Evolutionary conservation across 2,113 vertebrate species (phyloP).

Genomic region (Phylloscopus trochiloides): DNA sequence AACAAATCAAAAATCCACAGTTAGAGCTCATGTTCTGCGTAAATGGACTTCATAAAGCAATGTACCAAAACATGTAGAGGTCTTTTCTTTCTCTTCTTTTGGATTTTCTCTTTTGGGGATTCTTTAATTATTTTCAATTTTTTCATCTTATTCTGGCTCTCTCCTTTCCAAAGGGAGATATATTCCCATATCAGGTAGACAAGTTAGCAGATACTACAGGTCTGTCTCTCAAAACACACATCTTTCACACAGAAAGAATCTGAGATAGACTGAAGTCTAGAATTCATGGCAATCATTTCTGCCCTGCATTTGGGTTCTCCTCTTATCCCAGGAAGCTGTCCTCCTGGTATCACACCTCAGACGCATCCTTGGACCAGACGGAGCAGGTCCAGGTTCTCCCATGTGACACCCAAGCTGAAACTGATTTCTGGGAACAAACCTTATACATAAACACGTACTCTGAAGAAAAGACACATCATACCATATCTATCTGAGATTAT

Average conservation of each 20-base stretch:
- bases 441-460: neutral
- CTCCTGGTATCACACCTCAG: neutral
- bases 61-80: neutral
- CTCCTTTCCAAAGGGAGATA: neutral
- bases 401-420: neutral
- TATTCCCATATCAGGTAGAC: rapidly evolving
- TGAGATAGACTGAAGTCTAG: neutral
- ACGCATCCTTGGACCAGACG: neutral
- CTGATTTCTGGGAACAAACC: neutral
- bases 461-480: neutral
- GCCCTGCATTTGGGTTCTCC: neutral
- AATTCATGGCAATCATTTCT: rapidly evolving
- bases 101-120: neutral
- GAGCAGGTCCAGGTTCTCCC: neutral
- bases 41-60: neutral
- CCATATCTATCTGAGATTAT: neutral
- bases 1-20: neutral
- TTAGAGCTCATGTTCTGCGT: neutral
- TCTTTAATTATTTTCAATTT: neutral
- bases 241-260: neutral
- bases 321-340: neutral
- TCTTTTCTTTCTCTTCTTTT: neutral
- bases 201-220: neutral
- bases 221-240: neutral
- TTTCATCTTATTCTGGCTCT: neutral